These are phyloP conservation scores for Lonchura striata DNA, from an alignment of 2,113 vertebrate genomes.

Conservation along the genomic window DNA sequence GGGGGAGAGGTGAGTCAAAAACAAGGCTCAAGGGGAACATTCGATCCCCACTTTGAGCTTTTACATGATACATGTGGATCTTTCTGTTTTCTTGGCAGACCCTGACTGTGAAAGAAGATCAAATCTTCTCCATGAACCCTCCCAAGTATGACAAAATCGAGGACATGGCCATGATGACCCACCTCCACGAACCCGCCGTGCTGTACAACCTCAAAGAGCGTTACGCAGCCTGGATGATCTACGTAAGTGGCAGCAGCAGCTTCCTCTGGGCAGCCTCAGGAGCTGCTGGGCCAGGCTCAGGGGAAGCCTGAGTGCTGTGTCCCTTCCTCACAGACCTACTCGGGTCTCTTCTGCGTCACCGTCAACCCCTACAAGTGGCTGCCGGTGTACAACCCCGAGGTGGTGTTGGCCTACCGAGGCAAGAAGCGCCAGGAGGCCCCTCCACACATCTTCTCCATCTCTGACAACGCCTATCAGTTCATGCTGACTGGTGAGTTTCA, in stretches of 20 bases:
- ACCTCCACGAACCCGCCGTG: slow-evolving; percentile 79
- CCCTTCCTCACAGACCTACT: slow-evolving; percentile 53
- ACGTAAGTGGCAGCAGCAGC: too few species aligned
- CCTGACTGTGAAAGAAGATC: slow-evolving; percentile 72
- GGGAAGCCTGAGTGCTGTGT: too few species aligned
- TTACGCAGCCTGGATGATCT: too few species aligned
- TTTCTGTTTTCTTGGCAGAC: slow-evolving; percentile 57
- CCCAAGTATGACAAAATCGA: slow-evolving; percentile 88
- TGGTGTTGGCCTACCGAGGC: slow-evolving; percentile 77
- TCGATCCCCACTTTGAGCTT: too few species aligned
- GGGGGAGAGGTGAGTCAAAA: neutral
- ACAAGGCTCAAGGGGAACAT: neutral
- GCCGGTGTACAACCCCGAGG: slow-evolving; percentile 80
- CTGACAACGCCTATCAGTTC: slow-evolving; percentile 76
- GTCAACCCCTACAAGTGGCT: slow-evolving; percentile 85
- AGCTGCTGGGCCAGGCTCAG: too few species aligned
- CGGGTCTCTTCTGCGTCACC: slow-evolving; percentile 50
- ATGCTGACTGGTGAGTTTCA: slow-evolving; percentile 50
- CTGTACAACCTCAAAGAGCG: slow-evolving; percentile 53
- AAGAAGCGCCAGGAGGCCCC: slow-evolving; percentile 77
- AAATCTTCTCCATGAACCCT: slow-evolving; percentile 33
- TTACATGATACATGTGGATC: neutral
- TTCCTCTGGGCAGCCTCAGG: too few species aligned
- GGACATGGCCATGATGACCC: slow-evolving; percentile 92
- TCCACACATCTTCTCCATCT: slow-evolving; percentile 81